Evolutionary conservation across 2,797 vertebrate genomes (phyloP).

Genomic region (Arctocebus calabarensis): DNA sequence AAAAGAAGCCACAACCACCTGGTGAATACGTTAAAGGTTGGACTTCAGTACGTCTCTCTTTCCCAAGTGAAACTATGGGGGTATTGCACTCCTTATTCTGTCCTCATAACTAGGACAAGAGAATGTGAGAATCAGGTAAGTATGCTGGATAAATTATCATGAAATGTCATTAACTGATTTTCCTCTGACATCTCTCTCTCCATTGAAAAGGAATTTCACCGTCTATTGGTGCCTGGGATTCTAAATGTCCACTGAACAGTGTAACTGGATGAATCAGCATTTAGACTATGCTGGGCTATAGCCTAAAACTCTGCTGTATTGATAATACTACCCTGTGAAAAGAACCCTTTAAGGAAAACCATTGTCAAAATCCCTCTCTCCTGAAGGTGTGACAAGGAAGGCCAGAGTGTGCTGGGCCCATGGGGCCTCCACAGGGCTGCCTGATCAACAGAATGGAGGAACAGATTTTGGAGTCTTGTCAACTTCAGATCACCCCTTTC

Average conservation of each 20-base stretch:
- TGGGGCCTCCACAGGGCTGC: neutral
- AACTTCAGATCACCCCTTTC: neutral
- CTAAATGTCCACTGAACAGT: slow-evolving; percentile 51
- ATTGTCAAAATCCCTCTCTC: neutral
- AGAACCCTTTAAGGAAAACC: neutral
- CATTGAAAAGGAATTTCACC: slow-evolving; percentile 54
- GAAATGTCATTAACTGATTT: slow-evolving; percentile 46
- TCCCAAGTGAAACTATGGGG: slow-evolving; percentile 60
- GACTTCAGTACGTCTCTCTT: neutral
- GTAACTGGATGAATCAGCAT: slow-evolving; percentile 48
- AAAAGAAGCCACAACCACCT: neutral
- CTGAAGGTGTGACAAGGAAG: neutral
- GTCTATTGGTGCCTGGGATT: slow-evolving; percentile 1
- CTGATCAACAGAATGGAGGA: neutral
- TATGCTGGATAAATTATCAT: slow-evolving; percentile 35
- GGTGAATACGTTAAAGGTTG: neutral
- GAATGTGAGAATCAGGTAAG: slow-evolving; percentile 63
- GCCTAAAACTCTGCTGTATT: neutral
- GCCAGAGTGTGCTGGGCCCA: neutral
- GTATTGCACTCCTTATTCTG: neutral
- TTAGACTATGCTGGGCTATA: neutral
- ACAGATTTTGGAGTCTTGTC: neutral
- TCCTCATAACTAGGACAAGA: slow-evolving; percentile 59
- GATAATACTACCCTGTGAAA: neutral
- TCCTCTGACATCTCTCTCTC: slow-evolving; percentile 66